Conservation (phyloP, 2,797 vertebrate genomes). For the Sphaeramia orbicularis region DNA sequence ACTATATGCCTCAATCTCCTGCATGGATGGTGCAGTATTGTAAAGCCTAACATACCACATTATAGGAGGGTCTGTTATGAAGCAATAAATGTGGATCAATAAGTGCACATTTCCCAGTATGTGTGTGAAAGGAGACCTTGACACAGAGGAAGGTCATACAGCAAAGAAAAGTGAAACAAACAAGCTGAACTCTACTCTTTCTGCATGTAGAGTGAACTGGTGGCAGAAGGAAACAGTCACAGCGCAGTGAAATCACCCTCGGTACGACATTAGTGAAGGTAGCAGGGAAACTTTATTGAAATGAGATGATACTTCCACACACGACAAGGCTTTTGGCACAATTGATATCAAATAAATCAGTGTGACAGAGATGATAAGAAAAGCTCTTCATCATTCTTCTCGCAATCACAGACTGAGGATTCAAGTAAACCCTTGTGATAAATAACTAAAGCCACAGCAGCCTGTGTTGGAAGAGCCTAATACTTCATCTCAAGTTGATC, state of each 20-base stretch:
- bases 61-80: slow-evolving; percentile 24
- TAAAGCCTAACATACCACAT: slow-evolving; percentile 24
- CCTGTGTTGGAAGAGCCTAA: slow-evolving; percentile 3
- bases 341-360: slow-evolving; percentile 10
- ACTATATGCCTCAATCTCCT: slow-evolving; percentile 1
- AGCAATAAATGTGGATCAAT: slow-evolving; percentile 51
- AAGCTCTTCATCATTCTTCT: not conserved
- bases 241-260: too few relatives aligned
- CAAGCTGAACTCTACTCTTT: not conserved
- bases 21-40: slow-evolving; percentile 13
- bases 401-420: slow-evolving; percentile 12
- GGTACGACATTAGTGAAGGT: too few relatives aligned
- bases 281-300: not conserved
- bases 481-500: slow-evolving; percentile 43
- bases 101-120: slow-evolving; percentile 8
- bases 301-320: not conserved
- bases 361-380: slow-evolving; percentile 11
- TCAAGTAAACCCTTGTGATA: slow-evolving; percentile 1
- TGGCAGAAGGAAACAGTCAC: not conserved
- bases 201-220: not conserved
- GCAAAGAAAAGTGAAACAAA: slow-evolving; percentile 2
- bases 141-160: slow-evolving; percentile 10
- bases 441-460: slow-evolving; percentile 18
- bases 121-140: slow-evolving; percentile 19
- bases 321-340: slow-evolving; percentile 6